A percentile compares a stretch with the other conserved stretches of the same genome.
phyloP scores from a whole-genome alignment of 2,113 vertebrate species.

The Puma concolor region DNA sequence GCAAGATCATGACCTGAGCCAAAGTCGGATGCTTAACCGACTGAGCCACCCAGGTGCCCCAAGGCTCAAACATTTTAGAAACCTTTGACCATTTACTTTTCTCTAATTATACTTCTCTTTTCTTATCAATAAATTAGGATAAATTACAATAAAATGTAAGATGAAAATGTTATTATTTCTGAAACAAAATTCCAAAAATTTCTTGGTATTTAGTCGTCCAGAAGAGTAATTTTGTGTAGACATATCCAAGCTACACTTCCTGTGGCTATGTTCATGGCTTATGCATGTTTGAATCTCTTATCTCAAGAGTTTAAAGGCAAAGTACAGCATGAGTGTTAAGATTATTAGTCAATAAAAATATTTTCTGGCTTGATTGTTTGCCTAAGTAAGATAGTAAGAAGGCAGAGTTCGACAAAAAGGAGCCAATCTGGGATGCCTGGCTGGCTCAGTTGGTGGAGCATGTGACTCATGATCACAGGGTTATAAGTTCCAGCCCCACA shows the following conservation, averaged over 20 bases:
- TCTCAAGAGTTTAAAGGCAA: neutral
- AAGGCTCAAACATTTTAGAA: neutral
- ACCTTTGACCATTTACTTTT: neutral
- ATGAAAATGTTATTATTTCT: neutral
- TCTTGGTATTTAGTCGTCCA: neutral
- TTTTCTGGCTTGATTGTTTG: conserved; percentile 32
- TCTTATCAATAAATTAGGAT: neutral
- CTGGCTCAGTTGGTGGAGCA: too few species aligned
- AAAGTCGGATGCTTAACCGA: too few species aligned
- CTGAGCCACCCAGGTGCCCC: too few species aligned
- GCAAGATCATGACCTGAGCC: too few species aligned
- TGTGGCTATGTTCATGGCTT: neutral
- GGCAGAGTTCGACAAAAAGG: conserved; percentile 6
- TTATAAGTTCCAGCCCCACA: too few species aligned
- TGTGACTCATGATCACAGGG: too few species aligned
- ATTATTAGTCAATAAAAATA: neutral
- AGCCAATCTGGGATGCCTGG: neutral
- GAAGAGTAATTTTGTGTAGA: neutral
- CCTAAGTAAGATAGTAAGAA: conserved; percentile 3
- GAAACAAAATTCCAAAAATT: neutral
- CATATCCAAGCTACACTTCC: neutral
- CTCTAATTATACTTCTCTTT: conserved; percentile 6
- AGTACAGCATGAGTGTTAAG: neutral
- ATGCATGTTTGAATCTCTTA: neutral
- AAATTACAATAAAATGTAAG: neutral